A percentile compares a stretch with the other conserved stretches of the same genome.
Evolutionary conservation across 2,113 vertebrate species (phyloP).

Genomic region (Gadus macrocephalus): DNA sequence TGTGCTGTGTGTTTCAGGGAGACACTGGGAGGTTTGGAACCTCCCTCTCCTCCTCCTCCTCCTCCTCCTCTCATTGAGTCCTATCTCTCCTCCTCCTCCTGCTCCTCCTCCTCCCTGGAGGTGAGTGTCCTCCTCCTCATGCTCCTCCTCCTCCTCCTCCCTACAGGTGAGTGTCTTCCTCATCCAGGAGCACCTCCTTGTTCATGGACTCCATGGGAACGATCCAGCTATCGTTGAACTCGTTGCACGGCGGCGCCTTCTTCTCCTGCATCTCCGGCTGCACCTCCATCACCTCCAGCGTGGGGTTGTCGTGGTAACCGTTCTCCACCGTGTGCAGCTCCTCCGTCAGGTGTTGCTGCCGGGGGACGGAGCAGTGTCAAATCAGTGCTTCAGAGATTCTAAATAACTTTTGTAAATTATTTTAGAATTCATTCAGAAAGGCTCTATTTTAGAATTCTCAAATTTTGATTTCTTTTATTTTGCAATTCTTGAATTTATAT

Average conservation of each 20-base stretch:
- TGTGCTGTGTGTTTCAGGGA: no score
- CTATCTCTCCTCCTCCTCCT: constrained; percentile 91
- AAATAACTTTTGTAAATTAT: no score
- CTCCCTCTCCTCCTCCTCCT: no score
- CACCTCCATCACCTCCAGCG: constrained; percentile 95
- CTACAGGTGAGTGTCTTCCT: constrained; percentile 97
- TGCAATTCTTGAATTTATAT: no score
- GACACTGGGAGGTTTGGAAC: no score
- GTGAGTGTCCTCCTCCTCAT: not conserved
- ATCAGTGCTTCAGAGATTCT: no score
- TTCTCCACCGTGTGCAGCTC: constrained; percentile 96
- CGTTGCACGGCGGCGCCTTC: constrained; percentile 79
- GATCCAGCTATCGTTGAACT: constrained; percentile 97
- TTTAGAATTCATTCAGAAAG: no score
- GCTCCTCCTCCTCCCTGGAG: no score
- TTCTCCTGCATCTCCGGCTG: constrained; percentile 94
- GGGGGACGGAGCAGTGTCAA: not conserved
- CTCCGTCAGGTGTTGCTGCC: constrained; percentile 88
- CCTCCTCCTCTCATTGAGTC: constrained; percentile 66
- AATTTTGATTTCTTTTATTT: no score
- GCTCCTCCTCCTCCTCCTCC: not conserved
- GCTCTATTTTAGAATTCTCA: no score
- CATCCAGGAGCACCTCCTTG: constrained; percentile 85
- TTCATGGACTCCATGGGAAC: constrained; percentile 88
- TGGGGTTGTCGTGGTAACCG: constrained; percentile 96